phyloP scores from a whole-genome alignment of 2,888 invertebrate species.

The Anarsia innoxiella region DNA sequence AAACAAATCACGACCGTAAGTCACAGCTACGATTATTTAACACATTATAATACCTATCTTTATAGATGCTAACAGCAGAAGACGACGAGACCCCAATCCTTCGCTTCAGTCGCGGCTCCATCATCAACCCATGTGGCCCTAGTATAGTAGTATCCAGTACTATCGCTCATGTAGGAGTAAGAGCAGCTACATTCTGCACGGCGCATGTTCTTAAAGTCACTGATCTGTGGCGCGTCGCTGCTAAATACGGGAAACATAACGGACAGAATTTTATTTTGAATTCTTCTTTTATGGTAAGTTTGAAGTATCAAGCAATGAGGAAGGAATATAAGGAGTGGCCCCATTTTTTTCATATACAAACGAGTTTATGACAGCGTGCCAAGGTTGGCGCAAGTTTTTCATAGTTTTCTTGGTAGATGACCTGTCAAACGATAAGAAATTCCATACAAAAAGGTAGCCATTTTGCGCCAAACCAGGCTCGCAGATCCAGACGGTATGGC shows the following conservation, averaged over 20 bases:
- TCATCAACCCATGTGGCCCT: slow-evolving; percentile 39
- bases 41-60: background rate
- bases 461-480: background rate
- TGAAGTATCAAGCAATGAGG: no score
- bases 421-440: background rate
- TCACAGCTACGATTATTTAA: background rate
- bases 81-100: slow-evolving; percentile 53
- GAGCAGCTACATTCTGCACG: slow-evolving; percentile 60
- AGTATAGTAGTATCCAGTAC: slow-evolving; percentile 33
- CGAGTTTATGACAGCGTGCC: background rate
- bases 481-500: background rate
- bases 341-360: no score
- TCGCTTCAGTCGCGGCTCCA: slow-evolving; percentile 49
- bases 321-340: no score
- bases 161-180: slow-evolving; percentile 38
- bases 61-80: slow-evolving; percentile 57
- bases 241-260: slow-evolving; percentile 33
- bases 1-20: background rate
- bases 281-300: background rate
- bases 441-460: background rate
- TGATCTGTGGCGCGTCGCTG: slow-evolving; percentile 41
- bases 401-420: background rate
- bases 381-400: background rate
- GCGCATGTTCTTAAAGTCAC: slow-evolving; percentile 40
- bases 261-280: slow-evolving; percentile 22